Evolutionary conservation across 2,888 invertebrate species (phyloP).

Genomic region (Hylaea fasciaria): DNA sequence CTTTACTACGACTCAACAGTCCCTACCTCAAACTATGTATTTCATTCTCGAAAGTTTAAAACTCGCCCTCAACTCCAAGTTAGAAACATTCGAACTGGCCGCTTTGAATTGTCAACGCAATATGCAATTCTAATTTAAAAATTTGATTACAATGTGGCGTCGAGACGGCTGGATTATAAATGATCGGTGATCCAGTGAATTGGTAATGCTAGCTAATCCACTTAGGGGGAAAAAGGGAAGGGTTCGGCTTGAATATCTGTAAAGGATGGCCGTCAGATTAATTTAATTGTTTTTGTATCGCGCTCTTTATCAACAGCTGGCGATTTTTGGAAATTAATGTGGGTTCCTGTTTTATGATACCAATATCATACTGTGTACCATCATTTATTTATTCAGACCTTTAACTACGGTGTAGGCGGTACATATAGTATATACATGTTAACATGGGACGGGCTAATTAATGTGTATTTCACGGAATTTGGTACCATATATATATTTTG

Average conservation of each 20-base stretch:
- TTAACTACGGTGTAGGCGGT: too few relatives aligned
- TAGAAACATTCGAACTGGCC: conserved; percentile 21
- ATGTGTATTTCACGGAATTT: too few relatives aligned
- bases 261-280: conserved; percentile 32
- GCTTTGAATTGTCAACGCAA: conserved; percentile 24
- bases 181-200: conserved; percentile 36
- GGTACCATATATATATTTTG: too few relatives aligned
- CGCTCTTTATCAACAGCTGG: conserved; percentile 23
- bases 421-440: too few relatives aligned
- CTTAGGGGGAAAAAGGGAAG: conserved; percentile 22
- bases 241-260: conserved; percentile 25
- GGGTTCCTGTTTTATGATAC: background rate
- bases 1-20: background rate
- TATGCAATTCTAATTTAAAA: conserved; percentile 38
- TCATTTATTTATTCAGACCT: background rate
- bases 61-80: background rate
- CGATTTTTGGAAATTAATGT: background rate
- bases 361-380: background rate
- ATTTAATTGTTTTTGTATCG: conserved; percentile 38
- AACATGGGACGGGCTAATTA: too few relatives aligned
- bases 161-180: conserved; percentile 14
- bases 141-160: conserved; percentile 35
- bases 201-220: conserved; percentile 39
- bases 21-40: too few relatives aligned
- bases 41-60: background rate